phyloP scores from a whole-genome alignment of 2,888 invertebrate genomes.

The Escarpia spicata region DNA sequence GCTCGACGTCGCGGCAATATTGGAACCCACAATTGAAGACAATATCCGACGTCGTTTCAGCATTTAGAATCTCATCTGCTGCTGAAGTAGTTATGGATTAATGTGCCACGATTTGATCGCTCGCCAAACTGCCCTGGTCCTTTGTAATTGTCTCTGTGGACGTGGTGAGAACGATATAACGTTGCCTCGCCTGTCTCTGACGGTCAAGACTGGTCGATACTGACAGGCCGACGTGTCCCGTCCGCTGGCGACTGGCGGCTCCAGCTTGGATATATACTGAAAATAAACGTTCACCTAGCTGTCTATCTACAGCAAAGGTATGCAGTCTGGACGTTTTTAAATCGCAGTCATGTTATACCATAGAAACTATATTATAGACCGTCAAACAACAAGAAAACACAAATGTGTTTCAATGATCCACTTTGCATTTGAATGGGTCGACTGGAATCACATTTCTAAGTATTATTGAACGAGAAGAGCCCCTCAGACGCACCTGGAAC shows the following conservation, averaged over 20 bases:
- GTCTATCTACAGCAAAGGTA: background rate
- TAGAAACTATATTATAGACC: no score
- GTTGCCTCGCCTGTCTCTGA: background rate
- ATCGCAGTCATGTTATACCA: no score
- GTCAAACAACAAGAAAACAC: no score
- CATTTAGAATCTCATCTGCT: background rate
- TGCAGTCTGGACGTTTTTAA: no score
- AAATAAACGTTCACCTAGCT: background rate
- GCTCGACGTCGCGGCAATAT: background rate
- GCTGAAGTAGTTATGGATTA: constrained; percentile 4
- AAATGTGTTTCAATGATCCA: no score
- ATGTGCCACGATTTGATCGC: constrained; percentile 1
- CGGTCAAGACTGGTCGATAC: background rate
- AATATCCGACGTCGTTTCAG: background rate
- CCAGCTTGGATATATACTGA: background rate
- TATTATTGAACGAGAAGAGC: no score
- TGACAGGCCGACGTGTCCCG: background rate
- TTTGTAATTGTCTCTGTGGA: background rate
- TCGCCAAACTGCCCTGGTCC: background rate
- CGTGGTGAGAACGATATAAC: background rate
- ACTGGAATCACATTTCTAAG: no score
- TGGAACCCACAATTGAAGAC: background rate
- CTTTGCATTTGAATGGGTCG: no score
- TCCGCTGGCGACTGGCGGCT: background rate
- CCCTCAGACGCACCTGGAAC: no score